A percentile compares a stretch with the other conserved stretches of the same genome.
These are phyloP conservation scores for Macroteleia sp. DNA, from an alignment of 2,888 invertebrate genomes.

Conservation along the genomic window DNA sequence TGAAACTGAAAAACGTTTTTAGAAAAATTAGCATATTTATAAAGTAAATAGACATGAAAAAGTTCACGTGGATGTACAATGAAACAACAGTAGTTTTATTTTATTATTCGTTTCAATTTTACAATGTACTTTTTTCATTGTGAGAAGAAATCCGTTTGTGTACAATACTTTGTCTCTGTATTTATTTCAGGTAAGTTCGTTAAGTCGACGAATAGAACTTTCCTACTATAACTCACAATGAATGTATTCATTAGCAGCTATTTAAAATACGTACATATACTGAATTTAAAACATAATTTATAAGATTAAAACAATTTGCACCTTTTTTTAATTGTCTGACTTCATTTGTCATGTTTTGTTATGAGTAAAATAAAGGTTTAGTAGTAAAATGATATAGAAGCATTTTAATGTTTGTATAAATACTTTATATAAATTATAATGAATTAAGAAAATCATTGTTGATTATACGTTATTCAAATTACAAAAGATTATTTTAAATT, in stretches of 20 bases:
- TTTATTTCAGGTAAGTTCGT: neutral
- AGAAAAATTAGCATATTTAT: neutral
- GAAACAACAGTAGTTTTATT: neutral
- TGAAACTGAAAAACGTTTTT: neutral
- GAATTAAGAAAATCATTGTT: too few relatives aligned
- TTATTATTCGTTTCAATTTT: neutral
- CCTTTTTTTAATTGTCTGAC: too few relatives aligned
- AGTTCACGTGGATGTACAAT: neutral
- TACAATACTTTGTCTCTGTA: neutral
- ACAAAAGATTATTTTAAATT: too few relatives aligned
- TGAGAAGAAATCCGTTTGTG: neutral
- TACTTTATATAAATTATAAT: too few relatives aligned
- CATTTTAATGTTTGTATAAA: too few relatives aligned
- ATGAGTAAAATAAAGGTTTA: too few relatives aligned
- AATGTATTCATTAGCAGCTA: neutral
- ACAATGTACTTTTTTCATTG: neutral
- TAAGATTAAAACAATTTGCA: neutral
- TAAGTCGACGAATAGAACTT: constrained; percentile 4
- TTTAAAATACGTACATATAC: constrained; percentile 1
- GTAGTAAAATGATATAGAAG: too few relatives aligned
- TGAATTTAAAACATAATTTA: constrained; percentile 3
- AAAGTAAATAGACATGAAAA: neutral
- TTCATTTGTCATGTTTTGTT: too few relatives aligned
- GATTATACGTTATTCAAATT: too few relatives aligned
- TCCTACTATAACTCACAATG: neutral